Evolutionary conservation across 1,140 invertebrate genomes (phyloP).

Genomic region (Trigoniulus corallinus): DNA sequence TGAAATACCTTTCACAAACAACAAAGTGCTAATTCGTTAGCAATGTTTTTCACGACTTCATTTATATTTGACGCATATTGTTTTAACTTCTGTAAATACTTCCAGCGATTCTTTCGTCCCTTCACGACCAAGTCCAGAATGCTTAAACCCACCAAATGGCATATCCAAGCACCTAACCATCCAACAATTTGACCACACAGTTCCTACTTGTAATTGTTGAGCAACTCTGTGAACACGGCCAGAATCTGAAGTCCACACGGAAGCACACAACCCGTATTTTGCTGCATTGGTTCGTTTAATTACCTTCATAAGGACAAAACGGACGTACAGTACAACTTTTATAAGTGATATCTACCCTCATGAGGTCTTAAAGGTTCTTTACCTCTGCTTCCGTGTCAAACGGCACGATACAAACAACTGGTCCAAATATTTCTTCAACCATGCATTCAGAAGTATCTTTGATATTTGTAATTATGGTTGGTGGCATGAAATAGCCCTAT

Average conservation of each 20-base stretch:
- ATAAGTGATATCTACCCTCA: not conserved
- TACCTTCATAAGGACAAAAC: conserved; percentile 19
- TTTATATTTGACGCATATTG: conserved; percentile 31
- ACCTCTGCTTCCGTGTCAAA: conserved; percentile 34
- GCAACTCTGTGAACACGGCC: conserved; percentile 30
- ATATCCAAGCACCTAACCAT: conserved; percentile 34
- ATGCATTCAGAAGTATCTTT: conserved; percentile 29
- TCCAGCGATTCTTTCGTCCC: conserved; percentile 35
- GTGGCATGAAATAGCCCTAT: conserved; percentile 36
- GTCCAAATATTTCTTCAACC: conserved; percentile 43
- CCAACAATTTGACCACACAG: conserved; percentile 45
- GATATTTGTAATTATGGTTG: conserved; percentile 34
- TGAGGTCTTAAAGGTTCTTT: not conserved
- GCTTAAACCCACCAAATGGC: conserved; percentile 43
- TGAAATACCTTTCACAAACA: too few relatives aligned
- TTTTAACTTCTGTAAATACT: conserved; percentile 40
- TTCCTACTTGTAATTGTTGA: conserved; percentile 32
- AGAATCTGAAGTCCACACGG: conserved; percentile 32
- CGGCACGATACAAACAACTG: conserved; percentile 34
- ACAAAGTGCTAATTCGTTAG: too few relatives aligned
- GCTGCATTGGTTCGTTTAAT: conserved; percentile 32
- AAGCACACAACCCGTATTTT: conserved; percentile 36
- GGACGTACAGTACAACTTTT: not conserved
- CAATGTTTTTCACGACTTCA: too few relatives aligned
- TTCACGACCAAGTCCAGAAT: conserved; percentile 38